Conservation (phyloP, 2,113 vertebrate genomes). For the Nettapus auritus region DNA sequence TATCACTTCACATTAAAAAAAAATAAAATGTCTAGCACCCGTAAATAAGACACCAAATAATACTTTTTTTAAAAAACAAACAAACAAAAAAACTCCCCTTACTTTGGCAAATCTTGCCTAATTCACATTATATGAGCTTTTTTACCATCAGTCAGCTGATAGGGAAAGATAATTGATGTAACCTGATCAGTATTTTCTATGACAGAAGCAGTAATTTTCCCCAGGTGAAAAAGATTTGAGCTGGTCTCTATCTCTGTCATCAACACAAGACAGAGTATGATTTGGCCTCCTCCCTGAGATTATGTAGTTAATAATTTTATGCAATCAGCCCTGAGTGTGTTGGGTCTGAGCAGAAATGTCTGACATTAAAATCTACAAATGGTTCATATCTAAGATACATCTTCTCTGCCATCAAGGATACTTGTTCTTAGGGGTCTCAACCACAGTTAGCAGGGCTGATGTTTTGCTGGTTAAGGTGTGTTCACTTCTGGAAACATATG, state of each 20-base stretch:
- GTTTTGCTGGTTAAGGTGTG: not conserved
- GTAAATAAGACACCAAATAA: not conserved
- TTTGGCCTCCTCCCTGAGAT: not conserved
- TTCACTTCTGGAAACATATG: not conserved
- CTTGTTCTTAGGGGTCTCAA: not conserved
- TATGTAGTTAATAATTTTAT: not conserved
- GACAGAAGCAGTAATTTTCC: not conserved
- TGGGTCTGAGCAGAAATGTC: not conserved
- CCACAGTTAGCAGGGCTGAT: not conserved
- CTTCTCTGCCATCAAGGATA: not conserved
- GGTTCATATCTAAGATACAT: not conserved
- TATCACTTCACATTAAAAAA: not conserved
- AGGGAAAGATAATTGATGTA: not conserved
- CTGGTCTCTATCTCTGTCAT: not conserved
- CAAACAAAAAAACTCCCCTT: not conserved
- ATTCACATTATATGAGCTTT: not conserved
- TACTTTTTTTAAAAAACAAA: not conserved
- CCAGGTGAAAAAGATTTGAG: not conserved
- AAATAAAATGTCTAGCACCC: not conserved
- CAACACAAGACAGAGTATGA: not conserved
- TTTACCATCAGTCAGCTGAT: not conserved
- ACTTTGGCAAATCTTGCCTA: not conserved
- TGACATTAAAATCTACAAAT: not conserved
- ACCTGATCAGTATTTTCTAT: not conserved
- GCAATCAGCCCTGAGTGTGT: not conserved